These are phyloP conservation scores for Ischnura elegans DNA, from an alignment of 2,888 invertebrate genomes.

Conservation along the genomic window DNA sequence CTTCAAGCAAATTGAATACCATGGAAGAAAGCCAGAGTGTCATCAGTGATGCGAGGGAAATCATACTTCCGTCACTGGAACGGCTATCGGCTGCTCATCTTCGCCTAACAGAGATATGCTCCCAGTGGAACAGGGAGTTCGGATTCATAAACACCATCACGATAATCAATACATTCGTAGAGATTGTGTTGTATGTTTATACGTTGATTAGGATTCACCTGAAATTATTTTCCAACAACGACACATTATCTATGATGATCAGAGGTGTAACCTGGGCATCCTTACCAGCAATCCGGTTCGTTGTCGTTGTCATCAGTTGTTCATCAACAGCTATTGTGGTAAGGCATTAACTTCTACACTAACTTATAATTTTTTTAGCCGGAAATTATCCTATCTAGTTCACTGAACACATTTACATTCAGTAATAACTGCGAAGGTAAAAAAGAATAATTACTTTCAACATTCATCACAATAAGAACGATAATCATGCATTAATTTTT, in stretches of 20 bases:
- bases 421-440: too few relatives aligned
- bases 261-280: not conserved
- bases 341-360: too few relatives aligned
- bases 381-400: too few relatives aligned
- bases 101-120: not conserved
- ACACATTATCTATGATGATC: not conserved
- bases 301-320: not conserved
- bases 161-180: not conserved
- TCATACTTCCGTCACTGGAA: not conserved
- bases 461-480: too few relatives aligned
- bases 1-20: not conserved
- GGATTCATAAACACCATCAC: not conserved
- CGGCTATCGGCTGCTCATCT: not conserved
- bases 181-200: not conserved
- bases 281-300: not conserved
- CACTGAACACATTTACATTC: too few relatives aligned
- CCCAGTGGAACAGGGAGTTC: not conserved
- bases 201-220: not conserved
- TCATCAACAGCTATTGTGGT: not conserved
- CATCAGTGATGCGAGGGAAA: not conserved
- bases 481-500: too few relatives aligned
- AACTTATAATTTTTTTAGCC: too few relatives aligned
- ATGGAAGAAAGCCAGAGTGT: not conserved
- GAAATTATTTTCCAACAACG: not conserved
- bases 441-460: too few relatives aligned